Conservation (phyloP, 2,113 vertebrate genomes). For the Peromyscus maniculatus region DNA sequence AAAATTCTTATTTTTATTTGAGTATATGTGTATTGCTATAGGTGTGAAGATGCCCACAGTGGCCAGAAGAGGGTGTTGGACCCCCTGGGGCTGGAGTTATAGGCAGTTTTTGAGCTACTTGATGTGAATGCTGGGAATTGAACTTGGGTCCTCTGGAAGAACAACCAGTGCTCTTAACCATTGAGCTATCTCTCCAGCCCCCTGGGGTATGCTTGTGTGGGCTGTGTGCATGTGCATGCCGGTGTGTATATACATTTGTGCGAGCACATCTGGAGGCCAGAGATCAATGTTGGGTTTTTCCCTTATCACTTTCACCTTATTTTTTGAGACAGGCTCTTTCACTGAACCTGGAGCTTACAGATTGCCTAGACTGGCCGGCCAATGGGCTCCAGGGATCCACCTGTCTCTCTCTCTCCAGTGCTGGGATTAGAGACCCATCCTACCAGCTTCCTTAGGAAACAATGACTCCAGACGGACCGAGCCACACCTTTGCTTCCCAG, state of each 20-base stretch:
- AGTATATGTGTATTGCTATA: background rate
- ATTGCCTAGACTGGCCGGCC: background rate
- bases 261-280: background rate
- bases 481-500: slow-evolving; percentile 42
- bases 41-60: background rate
- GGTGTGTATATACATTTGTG: background rate
- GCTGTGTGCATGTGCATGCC: background rate
- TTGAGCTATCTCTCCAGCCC: background rate
- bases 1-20: background rate
- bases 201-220: background rate
- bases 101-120: background rate
- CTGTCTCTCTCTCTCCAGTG: background rate
- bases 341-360: background rate
- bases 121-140: background rate
- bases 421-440: background rate
- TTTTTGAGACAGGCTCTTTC: background rate
- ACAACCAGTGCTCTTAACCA: background rate
- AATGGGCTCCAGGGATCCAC: background rate
- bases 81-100: background rate
- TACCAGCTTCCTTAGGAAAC: slow-evolving; percentile 60
- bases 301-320: background rate
- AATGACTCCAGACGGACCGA: slow-evolving; percentile 46
- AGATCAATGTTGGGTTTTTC: background rate
- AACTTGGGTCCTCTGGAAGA: background rate
- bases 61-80: background rate